These are phyloP conservation scores for Cotesia chilonis DNA, from an alignment of 1,140 invertebrate species.

Conservation along the genomic window DNA sequence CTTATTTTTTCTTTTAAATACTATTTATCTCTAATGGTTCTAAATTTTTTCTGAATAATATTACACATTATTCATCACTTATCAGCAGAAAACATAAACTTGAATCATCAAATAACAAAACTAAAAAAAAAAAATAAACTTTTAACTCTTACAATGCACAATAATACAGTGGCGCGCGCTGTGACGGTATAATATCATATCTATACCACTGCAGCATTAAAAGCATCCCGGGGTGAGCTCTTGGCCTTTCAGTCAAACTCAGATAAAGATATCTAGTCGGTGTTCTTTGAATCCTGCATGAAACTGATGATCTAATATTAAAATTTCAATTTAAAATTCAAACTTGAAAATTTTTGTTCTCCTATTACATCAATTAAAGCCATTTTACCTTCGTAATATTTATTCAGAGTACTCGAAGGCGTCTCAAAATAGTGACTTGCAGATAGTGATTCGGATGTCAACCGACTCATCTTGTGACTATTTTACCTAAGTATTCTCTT, in stretches of 20 bases:
- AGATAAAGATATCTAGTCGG: conserved; percentile 45
- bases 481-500: not conserved
- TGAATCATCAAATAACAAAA: too few species aligned
- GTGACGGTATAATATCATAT: conserved; percentile 28
- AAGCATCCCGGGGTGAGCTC: conserved; percentile 38
- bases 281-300: conserved; percentile 51
- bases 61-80: too few species aligned
- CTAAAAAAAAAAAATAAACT: not conserved
- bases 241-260: conserved; percentile 36
- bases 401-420: not conserved
- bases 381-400: not conserved
- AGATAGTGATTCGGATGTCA: too few species aligned
- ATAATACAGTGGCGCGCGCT: conserved; percentile 50
- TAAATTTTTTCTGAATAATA: too few species aligned
- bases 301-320: too few species aligned
- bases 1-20: too few species aligned
- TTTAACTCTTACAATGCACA: conserved; percentile 48
- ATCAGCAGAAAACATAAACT: too few species aligned
- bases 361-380: too few species aligned
- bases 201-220: conserved; percentile 20
- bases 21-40: too few species aligned
- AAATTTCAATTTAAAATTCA: too few species aligned
- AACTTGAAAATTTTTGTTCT: too few species aligned
- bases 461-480: too few species aligned
- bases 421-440: not conserved